Evolutionary conservation across 1,140 invertebrate genomes (phyloP).

Genomic region (Formica exsecta): DNA sequence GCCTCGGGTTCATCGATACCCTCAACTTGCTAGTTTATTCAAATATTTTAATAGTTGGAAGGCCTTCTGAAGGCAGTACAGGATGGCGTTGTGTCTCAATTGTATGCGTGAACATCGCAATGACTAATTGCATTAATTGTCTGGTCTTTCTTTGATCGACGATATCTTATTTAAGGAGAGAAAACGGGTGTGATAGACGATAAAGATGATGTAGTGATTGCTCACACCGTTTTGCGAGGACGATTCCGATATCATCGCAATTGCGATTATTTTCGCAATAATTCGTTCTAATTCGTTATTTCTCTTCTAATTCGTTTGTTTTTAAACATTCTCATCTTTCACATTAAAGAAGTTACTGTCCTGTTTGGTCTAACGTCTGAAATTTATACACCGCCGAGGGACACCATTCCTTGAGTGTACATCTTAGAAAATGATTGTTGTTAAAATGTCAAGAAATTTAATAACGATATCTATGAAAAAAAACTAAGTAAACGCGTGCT

Average conservation of each 20-base stretch:
- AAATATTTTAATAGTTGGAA: neutral
- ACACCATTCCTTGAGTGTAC: too few relatives aligned
- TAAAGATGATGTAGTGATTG: neutral
- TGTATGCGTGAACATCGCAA: conserved; percentile 2
- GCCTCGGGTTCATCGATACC: neutral
- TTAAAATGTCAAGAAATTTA: neutral
- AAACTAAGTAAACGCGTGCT: neutral
- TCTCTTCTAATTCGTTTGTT: neutral
- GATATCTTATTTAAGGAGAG: neutral
- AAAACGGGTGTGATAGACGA: neutral
- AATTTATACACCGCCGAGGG: too few relatives aligned
- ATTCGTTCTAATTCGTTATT: neutral
- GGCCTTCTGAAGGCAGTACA: neutral
- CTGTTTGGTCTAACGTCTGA: neutral
- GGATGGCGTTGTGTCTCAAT: neutral
- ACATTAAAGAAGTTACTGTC: neutral
- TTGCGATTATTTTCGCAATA: neutral
- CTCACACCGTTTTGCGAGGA: neutral
- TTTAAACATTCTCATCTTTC: neutral
- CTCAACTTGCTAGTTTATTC: neutral
- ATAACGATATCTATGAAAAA: neutral
- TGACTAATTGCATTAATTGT: conserved; percentile 3
- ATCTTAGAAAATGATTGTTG: neutral
- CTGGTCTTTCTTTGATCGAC: neutral
- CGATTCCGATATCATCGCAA: neutral